Evolutionary conservation across 2,797 vertebrate genomes (phyloP), one percentile per base, ranked within the genome.

Genomic region (Somateria mollissima): DNA sequence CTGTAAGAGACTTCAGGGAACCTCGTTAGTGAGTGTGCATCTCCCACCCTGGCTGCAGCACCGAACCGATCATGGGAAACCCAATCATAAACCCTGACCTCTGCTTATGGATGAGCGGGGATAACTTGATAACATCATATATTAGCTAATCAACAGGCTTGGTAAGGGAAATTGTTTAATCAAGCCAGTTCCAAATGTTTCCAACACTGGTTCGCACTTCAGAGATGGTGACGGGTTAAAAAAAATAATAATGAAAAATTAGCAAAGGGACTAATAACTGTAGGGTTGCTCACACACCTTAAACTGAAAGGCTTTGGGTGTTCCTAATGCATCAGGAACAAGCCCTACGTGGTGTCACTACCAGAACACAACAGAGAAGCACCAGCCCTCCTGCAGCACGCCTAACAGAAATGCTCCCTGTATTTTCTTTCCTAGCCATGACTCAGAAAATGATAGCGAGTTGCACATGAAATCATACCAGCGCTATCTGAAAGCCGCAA

Each of bases 391-490:
- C 84, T 60, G 81, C 89, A 60, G 54, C 32, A 43, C 24, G 66
- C 71, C 81, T 51, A 49, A 81, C 56, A 86, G 25, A 93, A 94
- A 81, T 36, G 30, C 62, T 84, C 66, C 27, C 54, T 0, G 0
- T 49, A 27, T 91, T 94, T 96, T 78, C 89, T 84, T 96, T 67
- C 80, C 51, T 76, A 71, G 83, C 70, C 96, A 21, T 70, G 83
- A 97, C 73, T 94, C 90, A 92, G 84, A 95, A 73, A 95, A 95
- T n/a, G 90, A 96, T 1, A 91, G 65, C 76, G 78, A 96, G 90
- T 93, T 92, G 87, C 75, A 95, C 96, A 96, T 73, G 91, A 93
- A 96, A 96, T 94, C 89, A 91, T 78, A 84, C 53, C 93, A 85
- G 43, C 66, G 72, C 74, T 88, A 92, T 61, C 57, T 57, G 60